Percentiles rank a stretch among this genome's conserved stretches.
These are phyloP conservation scores for Theonella swinhoei DNA, from an alignment of 37 sponge, comb jelly and placozoan species.

Conservation along the genomic window DNA sequence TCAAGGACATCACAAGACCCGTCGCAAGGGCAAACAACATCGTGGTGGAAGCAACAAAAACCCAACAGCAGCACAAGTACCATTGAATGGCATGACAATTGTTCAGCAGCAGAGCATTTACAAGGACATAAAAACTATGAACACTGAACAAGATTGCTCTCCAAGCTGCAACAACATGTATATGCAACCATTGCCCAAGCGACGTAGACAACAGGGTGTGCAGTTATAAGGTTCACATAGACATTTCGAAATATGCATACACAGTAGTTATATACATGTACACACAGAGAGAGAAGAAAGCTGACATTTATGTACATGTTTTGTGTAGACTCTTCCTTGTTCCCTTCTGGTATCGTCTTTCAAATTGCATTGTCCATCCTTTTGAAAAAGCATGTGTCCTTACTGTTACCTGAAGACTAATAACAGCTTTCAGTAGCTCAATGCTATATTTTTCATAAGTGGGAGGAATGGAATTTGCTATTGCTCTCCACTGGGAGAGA, in stretches of 20 bases:
- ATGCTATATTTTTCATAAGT: slow-evolving; percentile 28
- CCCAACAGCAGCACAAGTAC: slow-evolving; percentile 38
- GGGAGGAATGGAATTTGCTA: slow-evolving; percentile 20
- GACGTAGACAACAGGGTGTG: slow-evolving; percentile 14
- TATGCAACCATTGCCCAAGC: slow-evolving; percentile 20
- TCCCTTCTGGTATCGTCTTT: background rate
- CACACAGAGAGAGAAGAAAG: too few species aligned
- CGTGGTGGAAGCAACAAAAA: slow-evolving; percentile 45
- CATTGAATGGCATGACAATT: slow-evolving; percentile 20
- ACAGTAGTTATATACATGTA: too few species aligned
- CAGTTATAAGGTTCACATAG: too few species aligned
- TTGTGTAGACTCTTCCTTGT: slow-evolving; percentile 29
- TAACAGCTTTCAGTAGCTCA: slow-evolving; percentile 24
- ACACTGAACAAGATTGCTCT: slow-evolving; percentile 10
- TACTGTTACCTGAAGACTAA: slow-evolving; percentile 24
- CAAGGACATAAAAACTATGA: slow-evolving; percentile 39
- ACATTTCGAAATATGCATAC: too few species aligned
- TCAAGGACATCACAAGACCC: slow-evolving; percentile 52
- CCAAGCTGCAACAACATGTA: too few species aligned
- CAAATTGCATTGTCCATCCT: slow-evolving; percentile 18
- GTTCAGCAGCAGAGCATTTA: slow-evolving; percentile 39
- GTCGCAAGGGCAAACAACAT: slow-evolving; percentile 67
- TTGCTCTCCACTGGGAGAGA: slow-evolving; percentile 6
- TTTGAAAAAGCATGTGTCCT: slow-evolving; percentile 38
- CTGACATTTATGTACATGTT: too few species aligned